Conservation (phyloP, 2,888 invertebrate genomes). For the Chaitophorus viminalis region DNA sequence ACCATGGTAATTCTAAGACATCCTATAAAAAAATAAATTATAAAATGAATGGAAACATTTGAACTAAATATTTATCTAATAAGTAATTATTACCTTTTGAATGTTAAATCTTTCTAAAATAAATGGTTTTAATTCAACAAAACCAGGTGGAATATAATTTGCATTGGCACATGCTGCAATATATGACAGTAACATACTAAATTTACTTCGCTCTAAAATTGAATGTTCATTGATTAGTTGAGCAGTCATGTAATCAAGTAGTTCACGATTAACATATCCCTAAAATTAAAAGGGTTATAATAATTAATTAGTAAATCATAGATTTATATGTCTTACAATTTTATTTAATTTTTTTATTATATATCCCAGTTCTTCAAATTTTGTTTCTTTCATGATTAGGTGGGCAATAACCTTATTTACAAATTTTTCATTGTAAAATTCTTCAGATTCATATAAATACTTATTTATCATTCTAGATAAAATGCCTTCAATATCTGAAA, state of each 20-base stretch:
- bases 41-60: not conserved
- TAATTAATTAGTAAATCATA: not conserved
- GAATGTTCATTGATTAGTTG: not conserved
- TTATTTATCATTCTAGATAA: slow-evolving; percentile 70
- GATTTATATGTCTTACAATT: slow-evolving; percentile 70
- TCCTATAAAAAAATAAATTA: slow-evolving; percentile 64
- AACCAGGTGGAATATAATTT: slow-evolving; percentile 42
- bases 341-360: slow-evolving; percentile 71
- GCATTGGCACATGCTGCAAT: slow-evolving; percentile 43
- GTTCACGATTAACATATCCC: slow-evolving; percentile 27
- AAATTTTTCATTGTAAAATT: slow-evolving; percentile 74
- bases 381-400: slow-evolving; percentile 70
- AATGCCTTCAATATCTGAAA: slow-evolving; percentile 70
- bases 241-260: slow-evolving; percentile 43
- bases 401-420: slow-evolving; percentile 72
- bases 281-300: slow-evolving; percentile 28
- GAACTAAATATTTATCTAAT: too few relatives aligned
- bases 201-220: not conserved
- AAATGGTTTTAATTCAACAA: slow-evolving; percentile 12
- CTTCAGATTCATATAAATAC: slow-evolving; percentile 69
- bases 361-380: slow-evolving; percentile 70
- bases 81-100: slow-evolving; percentile 39
- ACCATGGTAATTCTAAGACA: slow-evolving; percentile 69
- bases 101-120: slow-evolving; percentile 23
- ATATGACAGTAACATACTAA: slow-evolving; percentile 39